These are phyloP conservation scores for Pardalotus punctatus DNA, from an alignment of 2,113 vertebrate species.

Conservation along the genomic window DNA sequence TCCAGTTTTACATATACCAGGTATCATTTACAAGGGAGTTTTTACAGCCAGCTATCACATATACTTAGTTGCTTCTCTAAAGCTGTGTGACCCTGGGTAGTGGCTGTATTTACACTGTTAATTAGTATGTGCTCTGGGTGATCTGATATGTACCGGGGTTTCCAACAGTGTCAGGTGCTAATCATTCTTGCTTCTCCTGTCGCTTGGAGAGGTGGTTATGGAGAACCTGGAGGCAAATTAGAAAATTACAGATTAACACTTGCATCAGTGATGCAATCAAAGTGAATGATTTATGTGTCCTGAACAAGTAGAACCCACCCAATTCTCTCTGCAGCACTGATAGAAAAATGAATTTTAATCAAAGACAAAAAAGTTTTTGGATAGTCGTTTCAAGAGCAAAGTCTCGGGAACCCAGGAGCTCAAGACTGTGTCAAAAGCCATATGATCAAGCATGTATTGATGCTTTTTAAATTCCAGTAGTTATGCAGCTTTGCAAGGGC, in stretches of 20 bases:
- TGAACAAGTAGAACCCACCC: neutral
- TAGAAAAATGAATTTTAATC: neutral
- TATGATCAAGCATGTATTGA: neutral
- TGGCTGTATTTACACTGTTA: neutral
- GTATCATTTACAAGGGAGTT: neutral
- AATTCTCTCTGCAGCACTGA: neutral
- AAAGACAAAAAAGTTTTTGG: neutral
- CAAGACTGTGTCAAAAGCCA: neutral
- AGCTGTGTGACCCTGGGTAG: neutral
- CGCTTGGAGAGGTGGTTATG: neutral
- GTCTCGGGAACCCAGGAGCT: neutral
- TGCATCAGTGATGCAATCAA: neutral
- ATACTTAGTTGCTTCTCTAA: neutral
- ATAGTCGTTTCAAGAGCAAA: neutral
- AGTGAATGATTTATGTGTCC: neutral
- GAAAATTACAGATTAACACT: conserved; percentile 13
- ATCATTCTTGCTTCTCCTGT: neutral
- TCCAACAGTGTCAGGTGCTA: neutral
- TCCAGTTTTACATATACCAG: neutral
- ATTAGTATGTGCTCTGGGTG: neutral
- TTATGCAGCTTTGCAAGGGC: neutral
- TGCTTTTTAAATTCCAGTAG: neutral
- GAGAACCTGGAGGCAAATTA: neutral
- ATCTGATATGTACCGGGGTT: neutral
- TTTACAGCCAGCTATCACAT: neutral